These are phyloP conservation scores for Sebastes trivittatus DNA, from an alignment of 2,797 vertebrate genomes.

Conservation along the genomic window DNA sequence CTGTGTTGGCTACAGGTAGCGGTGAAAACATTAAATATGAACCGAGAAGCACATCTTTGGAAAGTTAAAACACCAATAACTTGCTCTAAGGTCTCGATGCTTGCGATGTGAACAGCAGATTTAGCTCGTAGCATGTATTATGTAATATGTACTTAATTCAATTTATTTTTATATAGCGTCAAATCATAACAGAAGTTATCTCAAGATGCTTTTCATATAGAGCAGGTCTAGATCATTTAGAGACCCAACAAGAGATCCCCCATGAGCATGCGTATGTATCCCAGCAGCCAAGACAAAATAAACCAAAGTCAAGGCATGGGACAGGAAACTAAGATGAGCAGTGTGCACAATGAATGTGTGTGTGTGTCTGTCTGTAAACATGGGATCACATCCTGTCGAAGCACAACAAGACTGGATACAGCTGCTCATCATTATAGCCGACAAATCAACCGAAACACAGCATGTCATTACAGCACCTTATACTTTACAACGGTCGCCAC, in stretches of 20 bases:
- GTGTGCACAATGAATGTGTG: slow-evolving; percentile 1
- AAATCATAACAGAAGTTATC: no score
- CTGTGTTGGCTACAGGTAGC: not conserved
- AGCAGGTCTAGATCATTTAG: no score
- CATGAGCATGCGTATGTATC: not conserved
- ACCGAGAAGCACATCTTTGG: not conserved
- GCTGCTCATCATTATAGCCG: slow-evolving; percentile 55
- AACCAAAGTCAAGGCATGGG: slow-evolving; percentile 26
- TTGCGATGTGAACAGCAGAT: not conserved
- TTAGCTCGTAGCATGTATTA: not conserved
- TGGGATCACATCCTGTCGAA: slow-evolving; percentile 58
- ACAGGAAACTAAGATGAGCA: slow-evolving; percentile 33
- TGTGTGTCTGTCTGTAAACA: slow-evolving; percentile 28
- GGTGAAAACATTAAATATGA: not conserved
- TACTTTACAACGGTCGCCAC: slow-evolving; percentile 8
- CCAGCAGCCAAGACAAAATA: slow-evolving; percentile 24
- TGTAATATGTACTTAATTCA: not conserved
- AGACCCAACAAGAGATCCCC: no score
- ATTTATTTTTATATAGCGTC: no score
- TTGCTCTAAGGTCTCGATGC: not conserved
- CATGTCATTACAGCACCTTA: slow-evolving; percentile 48
- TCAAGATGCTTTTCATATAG: no score
- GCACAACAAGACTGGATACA: slow-evolving; percentile 30
- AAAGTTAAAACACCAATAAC: not conserved
- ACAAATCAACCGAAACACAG: slow-evolving; percentile 40